Conservation (phyloP, 1,140 invertebrate species). For the Cheumatopsyche charites region DNA sequence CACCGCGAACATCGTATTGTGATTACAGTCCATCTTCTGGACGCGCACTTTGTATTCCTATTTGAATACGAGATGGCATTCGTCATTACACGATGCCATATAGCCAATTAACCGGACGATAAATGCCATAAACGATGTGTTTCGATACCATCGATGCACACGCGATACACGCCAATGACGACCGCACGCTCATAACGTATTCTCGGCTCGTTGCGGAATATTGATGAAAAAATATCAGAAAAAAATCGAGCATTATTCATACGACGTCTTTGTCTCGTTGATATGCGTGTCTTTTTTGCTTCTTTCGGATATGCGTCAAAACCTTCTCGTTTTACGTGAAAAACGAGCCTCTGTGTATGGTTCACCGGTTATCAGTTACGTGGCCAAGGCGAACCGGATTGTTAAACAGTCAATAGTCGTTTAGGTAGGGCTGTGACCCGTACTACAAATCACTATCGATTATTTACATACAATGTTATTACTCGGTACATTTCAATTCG, state of each 20-base stretch:
- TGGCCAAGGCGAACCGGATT: slow-evolving; percentile 9
- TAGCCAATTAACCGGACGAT: not conserved
- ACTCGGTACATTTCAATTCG: too few species aligned
- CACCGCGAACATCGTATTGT: too few species aligned
- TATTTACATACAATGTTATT: too few species aligned
- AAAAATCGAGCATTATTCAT: not conserved
- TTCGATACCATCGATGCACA: not conserved
- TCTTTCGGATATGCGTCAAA: not conserved
- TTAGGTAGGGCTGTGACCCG: too few species aligned
- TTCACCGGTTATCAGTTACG: not conserved
- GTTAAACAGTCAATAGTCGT: not conserved
- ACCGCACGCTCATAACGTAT: not conserved
- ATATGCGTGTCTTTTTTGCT: not conserved
- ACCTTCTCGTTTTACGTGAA: not conserved
- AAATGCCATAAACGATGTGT: not conserved
- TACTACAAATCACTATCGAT: too few species aligned
- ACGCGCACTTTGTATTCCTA: too few species aligned
- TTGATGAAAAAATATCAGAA: not conserved
- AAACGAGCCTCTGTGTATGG: not conserved
- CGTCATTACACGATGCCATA: not conserved
- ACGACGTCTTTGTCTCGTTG: not conserved
- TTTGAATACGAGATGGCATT: not conserved
- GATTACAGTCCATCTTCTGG: too few species aligned
- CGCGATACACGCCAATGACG: slow-evolving; percentile 10
- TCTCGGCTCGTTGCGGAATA: not conserved